These are phyloP conservation scores for Rhodeus uyekii DNA, from an alignment of 2,797 vertebrate genomes.

Conservation along the genomic window DNA sequence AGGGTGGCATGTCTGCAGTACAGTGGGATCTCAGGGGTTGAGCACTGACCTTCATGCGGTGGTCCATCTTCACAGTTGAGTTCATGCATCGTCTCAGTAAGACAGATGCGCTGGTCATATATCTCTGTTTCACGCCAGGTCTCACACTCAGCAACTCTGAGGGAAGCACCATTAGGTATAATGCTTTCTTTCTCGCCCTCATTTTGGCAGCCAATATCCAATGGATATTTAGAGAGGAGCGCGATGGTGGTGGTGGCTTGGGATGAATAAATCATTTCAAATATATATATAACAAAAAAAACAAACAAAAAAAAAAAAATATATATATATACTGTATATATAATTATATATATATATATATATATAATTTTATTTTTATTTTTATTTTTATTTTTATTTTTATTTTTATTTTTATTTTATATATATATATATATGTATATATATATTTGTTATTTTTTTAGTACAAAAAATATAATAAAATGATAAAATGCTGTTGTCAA, in stretches of 20 bases:
- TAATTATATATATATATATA: no score
- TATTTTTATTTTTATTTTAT: no score
- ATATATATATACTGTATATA: no score
- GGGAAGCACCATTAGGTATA: conserved; percentile 74
- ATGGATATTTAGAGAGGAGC: conserved; percentile 66
- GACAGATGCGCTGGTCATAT: conserved; percentile 44
- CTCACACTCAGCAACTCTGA: conserved; percentile 72
- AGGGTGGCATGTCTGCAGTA: conserved; percentile 28
- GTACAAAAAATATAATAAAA: no score
- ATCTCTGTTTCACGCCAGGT: conserved; percentile 51
- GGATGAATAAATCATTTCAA: conserved; percentile 25
- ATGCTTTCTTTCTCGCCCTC: conserved; percentile 55
- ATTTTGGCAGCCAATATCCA: conserved; percentile 54
- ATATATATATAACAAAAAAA: no score
- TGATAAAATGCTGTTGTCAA: no score
- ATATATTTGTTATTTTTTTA: no score
- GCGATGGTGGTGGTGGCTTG: conserved; percentile 6
- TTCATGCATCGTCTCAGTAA: conserved; percentile 51
- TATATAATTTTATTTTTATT: no score
- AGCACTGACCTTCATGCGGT: conserved; percentile 64
- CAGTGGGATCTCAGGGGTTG: conserved; percentile 38
- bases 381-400: no score
- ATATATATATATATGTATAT: no score
- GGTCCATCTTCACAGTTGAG: conserved; percentile 62
- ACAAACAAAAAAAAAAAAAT: no score